phyloP scores from a whole-genome alignment of 2,888 invertebrate species.

The Pedicia rivosa region DNA sequence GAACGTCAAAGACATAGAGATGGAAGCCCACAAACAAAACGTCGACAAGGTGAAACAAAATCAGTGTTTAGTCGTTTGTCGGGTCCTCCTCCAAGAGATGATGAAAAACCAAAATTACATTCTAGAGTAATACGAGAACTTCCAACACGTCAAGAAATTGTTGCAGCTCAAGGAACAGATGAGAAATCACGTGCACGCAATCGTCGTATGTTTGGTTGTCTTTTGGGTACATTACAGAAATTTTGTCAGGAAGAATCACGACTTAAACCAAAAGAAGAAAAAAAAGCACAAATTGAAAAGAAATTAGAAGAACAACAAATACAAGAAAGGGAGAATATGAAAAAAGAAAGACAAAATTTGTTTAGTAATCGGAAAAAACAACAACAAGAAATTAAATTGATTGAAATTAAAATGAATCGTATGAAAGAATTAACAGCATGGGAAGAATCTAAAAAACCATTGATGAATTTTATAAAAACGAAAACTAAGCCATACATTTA shows the following conservation, averaged over 20 bases:
- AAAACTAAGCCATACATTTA: conserved; percentile 74
- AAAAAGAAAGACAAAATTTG: conserved; percentile 65
- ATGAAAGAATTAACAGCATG: conserved; percentile 79
- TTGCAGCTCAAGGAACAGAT: conserved; percentile 69
- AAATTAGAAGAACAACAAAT: conserved; percentile 86
- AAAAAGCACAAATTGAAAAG: conserved; percentile 66
- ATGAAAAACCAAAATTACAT: conserved; percentile 40
- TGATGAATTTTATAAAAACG: conserved; percentile 74
- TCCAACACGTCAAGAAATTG: conserved; percentile 68
- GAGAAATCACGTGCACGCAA: conserved; percentile 70
- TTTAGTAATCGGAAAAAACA: conserved; percentile 75
- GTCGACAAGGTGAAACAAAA: conserved; percentile 15
- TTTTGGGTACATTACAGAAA: conserved; percentile 87
- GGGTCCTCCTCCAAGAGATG: conserved; percentile 15
- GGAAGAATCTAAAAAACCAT: conserved; percentile 61
- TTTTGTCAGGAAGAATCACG: conserved; percentile 90
- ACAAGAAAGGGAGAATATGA: conserved; percentile 70
- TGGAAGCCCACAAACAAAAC: conserved; percentile 16
- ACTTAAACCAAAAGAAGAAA: conserved; percentile 72
- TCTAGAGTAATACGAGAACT: conserved; percentile 75
- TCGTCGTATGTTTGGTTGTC: conserved; percentile 87
- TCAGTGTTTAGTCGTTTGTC: conserved; percentile 23
- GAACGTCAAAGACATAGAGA: conserved; percentile 11
- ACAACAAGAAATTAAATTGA: conserved; percentile 70
- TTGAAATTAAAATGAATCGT: conserved; percentile 81